A percentile compares a stretch with the other conserved stretches of the same genome.
phyloP scores from a whole-genome alignment of 2,113 vertebrate genomes.

The Petromus typicus region DNA sequence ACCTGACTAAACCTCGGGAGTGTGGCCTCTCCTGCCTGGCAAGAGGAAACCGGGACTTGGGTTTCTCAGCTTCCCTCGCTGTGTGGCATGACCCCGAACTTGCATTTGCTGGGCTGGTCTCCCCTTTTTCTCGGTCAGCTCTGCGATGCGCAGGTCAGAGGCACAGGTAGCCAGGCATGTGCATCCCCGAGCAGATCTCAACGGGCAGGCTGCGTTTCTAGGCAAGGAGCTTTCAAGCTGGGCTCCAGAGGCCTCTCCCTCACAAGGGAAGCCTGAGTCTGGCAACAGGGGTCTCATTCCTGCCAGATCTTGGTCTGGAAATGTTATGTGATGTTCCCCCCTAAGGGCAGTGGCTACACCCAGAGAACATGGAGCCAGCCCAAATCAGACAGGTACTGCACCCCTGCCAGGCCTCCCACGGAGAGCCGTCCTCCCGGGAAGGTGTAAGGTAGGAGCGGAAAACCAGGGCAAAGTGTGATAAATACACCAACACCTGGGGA shows the following conservation, averaged over 20 bases:
- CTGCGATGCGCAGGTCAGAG: slow-evolving; percentile 65
- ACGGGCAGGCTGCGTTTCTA: slow-evolving; percentile 65
- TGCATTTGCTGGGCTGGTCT: slow-evolving; percentile 82
- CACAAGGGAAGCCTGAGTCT: slow-evolving; percentile 79
- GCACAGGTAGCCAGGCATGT: slow-evolving; percentile 71
- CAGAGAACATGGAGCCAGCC: fast-evolving
- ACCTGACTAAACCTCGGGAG: slow-evolving; percentile 86
- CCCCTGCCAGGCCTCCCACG: neutral
- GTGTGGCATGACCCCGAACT: slow-evolving; percentile 80
- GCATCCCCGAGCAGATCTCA: slow-evolving; percentile 52
- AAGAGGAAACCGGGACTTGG: slow-evolving; percentile 71
- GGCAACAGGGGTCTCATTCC: slow-evolving; percentile 49
- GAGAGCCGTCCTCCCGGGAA: neutral
- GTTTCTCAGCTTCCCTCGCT: slow-evolving; percentile 81
- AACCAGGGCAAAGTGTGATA: neutral
- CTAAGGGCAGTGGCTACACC: neutral
- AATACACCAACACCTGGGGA: neutral
- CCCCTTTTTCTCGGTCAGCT: slow-evolving; percentile 60
- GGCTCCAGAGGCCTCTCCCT: slow-evolving; percentile 64
- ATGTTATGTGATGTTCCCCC: slow-evolving; percentile 55
- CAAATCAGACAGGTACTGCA: neutral
- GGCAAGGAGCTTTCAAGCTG: slow-evolving; percentile 79
- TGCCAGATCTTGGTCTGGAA: slow-evolving; percentile 59
- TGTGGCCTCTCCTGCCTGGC: slow-evolving; percentile 79
- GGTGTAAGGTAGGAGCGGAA: neutral